Percentiles rank a stretch among this genome's conserved stretches.
phyloP scores from a whole-genome alignment of 2,797 vertebrate genomes.

The Coendou prehensilis region DNA sequence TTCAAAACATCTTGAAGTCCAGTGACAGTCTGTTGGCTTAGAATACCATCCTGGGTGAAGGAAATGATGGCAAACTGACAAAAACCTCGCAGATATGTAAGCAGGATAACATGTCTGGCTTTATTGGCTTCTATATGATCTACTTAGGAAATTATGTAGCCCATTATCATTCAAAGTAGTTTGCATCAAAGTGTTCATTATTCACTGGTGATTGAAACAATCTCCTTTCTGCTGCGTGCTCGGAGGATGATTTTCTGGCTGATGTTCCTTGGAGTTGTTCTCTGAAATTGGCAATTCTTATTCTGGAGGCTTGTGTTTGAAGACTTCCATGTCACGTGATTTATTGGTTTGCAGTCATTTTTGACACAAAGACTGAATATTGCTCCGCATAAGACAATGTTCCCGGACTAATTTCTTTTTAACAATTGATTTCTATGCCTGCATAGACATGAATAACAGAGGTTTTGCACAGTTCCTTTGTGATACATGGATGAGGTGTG shows the following conservation, averaged over 20 bases:
- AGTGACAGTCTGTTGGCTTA: constrained; percentile 64
- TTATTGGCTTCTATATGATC: constrained; percentile 77
- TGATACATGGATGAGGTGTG: not conserved
- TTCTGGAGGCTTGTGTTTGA: constrained; percentile 72
- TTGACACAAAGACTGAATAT: constrained; percentile 39
- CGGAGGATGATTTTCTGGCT: constrained; percentile 84
- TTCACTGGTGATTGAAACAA: constrained; percentile 87
- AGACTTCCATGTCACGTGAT: constrained; percentile 61
- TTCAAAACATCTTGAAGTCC: constrained; percentile 65
- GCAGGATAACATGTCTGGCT: constrained; percentile 80
- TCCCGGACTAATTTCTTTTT: constrained; percentile 44
- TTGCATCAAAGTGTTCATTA: constrained; percentile 81
- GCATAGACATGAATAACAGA: not conserved
- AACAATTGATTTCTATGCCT: not conserved
- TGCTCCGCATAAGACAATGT: constrained; percentile 51
- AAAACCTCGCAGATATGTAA: constrained; percentile 78
- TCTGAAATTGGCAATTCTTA: constrained; percentile 82
- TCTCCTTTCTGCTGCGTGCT: constrained; percentile 76
- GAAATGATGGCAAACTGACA: constrained; percentile 76
- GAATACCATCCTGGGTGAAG: constrained; percentile 64
- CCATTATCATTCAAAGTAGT: constrained; percentile 87
- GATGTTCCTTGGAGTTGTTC: constrained; percentile 82
- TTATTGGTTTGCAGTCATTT: constrained; percentile 75
- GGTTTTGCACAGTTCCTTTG: constrained; percentile 67
- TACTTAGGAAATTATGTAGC: constrained; percentile 84